A percentile compares a stretch with the other conserved stretches of the same genome.
These are phyloP conservation scores for Rousettus leschenaultii DNA, from an alignment of 2,113 vertebrate genomes.

Conservation along the genomic window DNA sequence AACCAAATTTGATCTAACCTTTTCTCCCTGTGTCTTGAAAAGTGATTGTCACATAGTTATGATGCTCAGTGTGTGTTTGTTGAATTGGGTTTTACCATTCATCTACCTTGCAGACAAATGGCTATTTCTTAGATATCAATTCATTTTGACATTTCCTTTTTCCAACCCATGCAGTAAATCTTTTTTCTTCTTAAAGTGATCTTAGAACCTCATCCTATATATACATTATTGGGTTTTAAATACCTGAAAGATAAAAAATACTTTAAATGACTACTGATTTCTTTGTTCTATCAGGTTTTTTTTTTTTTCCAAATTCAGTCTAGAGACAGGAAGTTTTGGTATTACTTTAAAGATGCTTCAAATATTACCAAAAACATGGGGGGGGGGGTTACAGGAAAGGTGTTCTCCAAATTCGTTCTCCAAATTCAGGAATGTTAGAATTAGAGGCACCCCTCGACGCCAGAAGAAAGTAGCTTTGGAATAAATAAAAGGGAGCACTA, in stretches of 20 bases:
- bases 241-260: slow-evolving; percentile 29
- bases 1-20: not conserved
- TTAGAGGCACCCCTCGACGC: not conserved
- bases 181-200: not conserved
- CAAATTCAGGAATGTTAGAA: not conserved
- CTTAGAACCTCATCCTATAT: not conserved
- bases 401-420: not conserved
- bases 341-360: slow-evolving; percentile 3
- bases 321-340: not conserved
- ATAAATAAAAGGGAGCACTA: slow-evolving; percentile 32
- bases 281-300: not conserved
- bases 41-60: not conserved
- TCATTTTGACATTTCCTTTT: slow-evolving; percentile 24
- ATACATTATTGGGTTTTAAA: not conserved
- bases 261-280: not conserved
- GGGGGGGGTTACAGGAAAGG: not conserved
- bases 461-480: not conserved
- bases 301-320: not conserved
- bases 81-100: not conserved
- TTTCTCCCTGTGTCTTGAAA: not conserved
- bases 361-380: not conserved
- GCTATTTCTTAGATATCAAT: not conserved
- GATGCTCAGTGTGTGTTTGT: not conserved
- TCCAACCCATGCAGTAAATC: not conserved
- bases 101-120: not conserved